These are phyloP conservation scores for Hydraecia micacea DNA, from an alignment of 2,888 invertebrate species.

Conservation along the genomic window DNA sequence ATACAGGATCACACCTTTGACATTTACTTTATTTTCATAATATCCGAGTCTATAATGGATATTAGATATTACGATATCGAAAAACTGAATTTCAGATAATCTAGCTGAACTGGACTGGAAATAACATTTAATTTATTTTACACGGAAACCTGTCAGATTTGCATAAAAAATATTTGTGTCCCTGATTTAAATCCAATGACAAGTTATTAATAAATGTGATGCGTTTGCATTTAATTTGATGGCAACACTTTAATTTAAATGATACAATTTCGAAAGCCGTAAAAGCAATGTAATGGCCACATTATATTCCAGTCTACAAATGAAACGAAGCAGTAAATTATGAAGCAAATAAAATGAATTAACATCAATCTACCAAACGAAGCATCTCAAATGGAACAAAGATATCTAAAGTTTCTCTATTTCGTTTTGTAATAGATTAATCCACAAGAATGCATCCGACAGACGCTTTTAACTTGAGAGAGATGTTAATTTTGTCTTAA, in stretches of 20 bases:
- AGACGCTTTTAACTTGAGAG: conserved; percentile 58
- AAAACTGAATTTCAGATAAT: not conserved
- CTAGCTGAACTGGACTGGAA: not conserved
- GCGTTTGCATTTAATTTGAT: conserved; percentile 9
- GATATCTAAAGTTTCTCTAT: conserved; percentile 37
- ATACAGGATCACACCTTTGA: conserved; percentile 5
- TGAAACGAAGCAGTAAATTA: conserved; percentile 29
- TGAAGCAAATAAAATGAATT: conserved; percentile 42
- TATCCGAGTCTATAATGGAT: not conserved
- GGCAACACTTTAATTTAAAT: conserved; percentile 25
- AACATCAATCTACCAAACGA: conserved; percentile 21
- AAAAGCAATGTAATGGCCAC: conserved; percentile 12
- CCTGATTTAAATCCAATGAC: not conserved
- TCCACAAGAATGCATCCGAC: conserved; percentile 52
- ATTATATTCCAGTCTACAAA: conserved; percentile 27
- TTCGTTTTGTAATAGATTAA: conserved; percentile 42
- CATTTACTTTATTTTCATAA: not conserved
- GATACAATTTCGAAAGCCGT: conserved; percentile 29
- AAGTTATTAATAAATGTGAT: not conserved
- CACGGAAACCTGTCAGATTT: not conserved
- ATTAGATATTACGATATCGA: not conserved
- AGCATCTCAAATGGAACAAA: conserved; percentile 28
- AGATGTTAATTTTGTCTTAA: conserved; percentile 39
- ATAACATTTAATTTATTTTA: not conserved
- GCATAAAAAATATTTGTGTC: not conserved